phyloP scores from a whole-genome alignment of 2,797 vertebrate species.

The Xenentodon cancila region DNA sequence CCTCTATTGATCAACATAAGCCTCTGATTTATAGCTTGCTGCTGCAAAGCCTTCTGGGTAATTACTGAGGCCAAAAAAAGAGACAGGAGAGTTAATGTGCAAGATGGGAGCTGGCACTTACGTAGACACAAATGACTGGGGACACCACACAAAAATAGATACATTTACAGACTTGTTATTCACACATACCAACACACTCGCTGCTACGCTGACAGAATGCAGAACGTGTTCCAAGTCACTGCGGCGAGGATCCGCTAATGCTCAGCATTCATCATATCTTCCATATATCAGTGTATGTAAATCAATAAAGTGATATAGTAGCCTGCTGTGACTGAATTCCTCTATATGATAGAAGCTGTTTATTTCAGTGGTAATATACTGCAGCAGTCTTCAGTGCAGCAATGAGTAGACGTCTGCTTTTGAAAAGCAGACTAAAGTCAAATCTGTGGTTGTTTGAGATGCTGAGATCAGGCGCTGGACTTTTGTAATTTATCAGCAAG shows the following conservation, averaged over 20 bases:
- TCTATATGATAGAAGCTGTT: slow-evolving; percentile 23
- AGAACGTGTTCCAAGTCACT: slow-evolving; percentile 11
- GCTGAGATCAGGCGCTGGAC: slow-evolving; percentile 22
- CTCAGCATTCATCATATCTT: slow-evolving; percentile 52
- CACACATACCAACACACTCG: slow-evolving; percentile 32
- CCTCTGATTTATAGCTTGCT: slow-evolving; percentile 80
- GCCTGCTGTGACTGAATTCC: slow-evolving; percentile 35
- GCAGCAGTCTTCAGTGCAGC: too few species aligned
- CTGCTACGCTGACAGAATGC: slow-evolving; percentile 17
- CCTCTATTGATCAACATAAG: slow-evolving; percentile 81
- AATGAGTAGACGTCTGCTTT: slow-evolving; percentile 20
- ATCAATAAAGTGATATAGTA: slow-evolving; percentile 65
- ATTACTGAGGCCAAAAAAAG: slow-evolving; percentile 80
- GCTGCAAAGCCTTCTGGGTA: slow-evolving; percentile 83
- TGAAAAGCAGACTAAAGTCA: slow-evolving; percentile 33
- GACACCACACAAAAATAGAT: slow-evolving; percentile 41
- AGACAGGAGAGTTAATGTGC: slow-evolving; percentile 67
- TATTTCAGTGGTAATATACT: slow-evolving; percentile 34
- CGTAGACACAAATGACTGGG: slow-evolving; percentile 25
- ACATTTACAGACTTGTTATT: slow-evolving; percentile 45
- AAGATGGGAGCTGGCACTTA: slow-evolving; percentile 49
- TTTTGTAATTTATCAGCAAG: slow-evolving; percentile 11
- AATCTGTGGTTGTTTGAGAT: slow-evolving; percentile 8
- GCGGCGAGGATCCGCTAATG: slow-evolving; percentile 50
- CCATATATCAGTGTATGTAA: slow-evolving; percentile 59